Evolutionary conservation across 2,113 vertebrate genomes (phyloP), one percentile per base, ranked within the genome.

Genomic region (Pterocles burchelli): DNA sequence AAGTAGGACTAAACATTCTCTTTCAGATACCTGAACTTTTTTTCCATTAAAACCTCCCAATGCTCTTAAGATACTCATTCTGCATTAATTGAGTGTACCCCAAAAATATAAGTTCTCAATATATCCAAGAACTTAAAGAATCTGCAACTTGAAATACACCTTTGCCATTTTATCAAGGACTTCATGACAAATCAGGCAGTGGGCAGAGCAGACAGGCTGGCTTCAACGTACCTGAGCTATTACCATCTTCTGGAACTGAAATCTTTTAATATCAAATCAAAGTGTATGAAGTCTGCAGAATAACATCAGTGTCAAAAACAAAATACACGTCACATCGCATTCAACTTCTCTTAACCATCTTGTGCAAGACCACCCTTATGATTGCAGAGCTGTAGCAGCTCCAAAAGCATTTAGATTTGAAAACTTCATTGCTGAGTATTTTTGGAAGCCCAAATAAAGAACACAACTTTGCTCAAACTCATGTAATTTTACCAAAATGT

Each of bases 381-480:
- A 68, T 72, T 52, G 54, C 5, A 85, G 67, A 76, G 82, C 62
- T 38, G 24, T 21, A 81, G 49, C 71, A 79, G 28, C 62, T 76
- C 74, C 66, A 52, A 61, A 59, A 61, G 58, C 74, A 52, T 66
- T 75, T 16, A 18, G 80, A 81, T 84, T 65, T 68, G 57, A 93
- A 66, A 46, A 48, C 68, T 77, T 89, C 80, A 26, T 25, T 3
- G 3, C 34, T 0, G 19, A 38, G 63, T 71, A 59, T 55, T 95
- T 93, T 45, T 61, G 33, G 25, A 67, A 84, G 13, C 25, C 86
- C 65, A 90, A 77, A 79, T 25, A 28, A 95, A 88, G 74, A 82
- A 57, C 48, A 61, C 26, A 88, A 85, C 87, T 95, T 94, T 34
- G 65, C 88, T 86, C 52, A 71, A 91, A 92, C 68, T 84, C 65